phyloP scores from a whole-genome alignment of 2,888 invertebrate species.

The Congeria kusceri region DNA sequence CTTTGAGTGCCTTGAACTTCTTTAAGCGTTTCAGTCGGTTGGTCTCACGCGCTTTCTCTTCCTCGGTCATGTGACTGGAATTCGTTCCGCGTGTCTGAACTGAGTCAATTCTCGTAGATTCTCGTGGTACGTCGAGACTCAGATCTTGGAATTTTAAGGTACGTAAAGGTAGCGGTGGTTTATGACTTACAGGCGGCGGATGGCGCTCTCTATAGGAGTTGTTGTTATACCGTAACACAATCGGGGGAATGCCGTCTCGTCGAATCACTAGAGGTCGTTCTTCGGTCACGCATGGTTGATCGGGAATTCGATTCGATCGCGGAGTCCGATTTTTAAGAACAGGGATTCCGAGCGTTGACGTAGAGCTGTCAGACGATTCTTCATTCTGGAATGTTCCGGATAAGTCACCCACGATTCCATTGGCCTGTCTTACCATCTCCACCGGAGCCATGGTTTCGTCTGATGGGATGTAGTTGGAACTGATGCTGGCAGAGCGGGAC shows the following conservation, averaged over 20 bases:
- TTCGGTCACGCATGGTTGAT: conserved; percentile 16
- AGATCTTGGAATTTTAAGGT: too few relatives aligned
- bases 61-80: not conserved
- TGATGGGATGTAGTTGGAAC: conserved; percentile 1
- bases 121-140: too few relatives aligned
- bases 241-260: not conserved
- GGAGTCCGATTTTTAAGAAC: not conserved
- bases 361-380: not conserved
- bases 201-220: not conserved
- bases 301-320: not conserved
- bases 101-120: too few relatives aligned
- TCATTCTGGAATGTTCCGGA: conserved; percentile 1
- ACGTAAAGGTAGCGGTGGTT: not conserved
- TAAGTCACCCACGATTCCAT: not conserved
- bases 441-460: not conserved
- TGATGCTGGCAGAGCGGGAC: conserved; percentile 16
- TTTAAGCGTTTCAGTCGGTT: conserved; percentile 10
- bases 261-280: conserved; percentile 9
- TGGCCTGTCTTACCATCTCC: conserved; percentile 3
- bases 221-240: not conserved
- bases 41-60: conserved; percentile 1
- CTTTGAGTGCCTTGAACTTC: conserved; percentile 15
- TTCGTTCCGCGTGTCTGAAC: too few relatives aligned
- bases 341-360: too few relatives aligned
- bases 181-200: not conserved